Conservation (phyloP, 1,140 invertebrate species). For the Halyomorpha halys region DNA sequence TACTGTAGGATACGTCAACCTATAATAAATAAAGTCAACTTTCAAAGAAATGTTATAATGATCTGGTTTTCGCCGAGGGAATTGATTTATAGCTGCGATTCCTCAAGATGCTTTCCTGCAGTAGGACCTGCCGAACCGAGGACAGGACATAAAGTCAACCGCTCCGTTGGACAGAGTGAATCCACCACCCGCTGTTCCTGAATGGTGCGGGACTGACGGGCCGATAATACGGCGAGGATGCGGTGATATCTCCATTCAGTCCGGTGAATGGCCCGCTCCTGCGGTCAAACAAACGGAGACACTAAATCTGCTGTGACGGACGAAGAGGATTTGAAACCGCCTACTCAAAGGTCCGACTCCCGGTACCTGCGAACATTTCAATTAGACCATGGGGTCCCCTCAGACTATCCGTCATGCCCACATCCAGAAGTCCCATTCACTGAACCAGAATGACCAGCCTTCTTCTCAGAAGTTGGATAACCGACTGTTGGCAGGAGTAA, state of each 20-base stretch:
- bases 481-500: too few species aligned
- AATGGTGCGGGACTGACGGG: background rate
- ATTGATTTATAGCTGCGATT: too few species aligned
- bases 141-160: background rate
- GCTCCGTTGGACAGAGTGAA: background rate
- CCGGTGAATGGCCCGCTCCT: background rate
- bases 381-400: background rate
- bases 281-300: conserved; percentile 4
- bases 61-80: too few species aligned
- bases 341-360: background rate
- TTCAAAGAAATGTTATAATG: too few species aligned
- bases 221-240: background rate
- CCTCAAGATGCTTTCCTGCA: too few species aligned
- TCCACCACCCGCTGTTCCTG: background rate
- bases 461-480: too few species aligned
- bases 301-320: background rate
- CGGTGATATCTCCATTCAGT: conserved; percentile 6
- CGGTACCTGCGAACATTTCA: conserved; percentile 4
- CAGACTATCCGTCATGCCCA: background rate
- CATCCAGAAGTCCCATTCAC: too few species aligned
- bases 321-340: background rate
- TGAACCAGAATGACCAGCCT: too few species aligned
- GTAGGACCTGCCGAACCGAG: too few species aligned
- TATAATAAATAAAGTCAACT: too few species aligned
- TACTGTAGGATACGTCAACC: too few species aligned